These are phyloP conservation scores for Stenodema calcarata DNA, from an alignment of 2,888 invertebrate species.

Conservation along the genomic window DNA sequence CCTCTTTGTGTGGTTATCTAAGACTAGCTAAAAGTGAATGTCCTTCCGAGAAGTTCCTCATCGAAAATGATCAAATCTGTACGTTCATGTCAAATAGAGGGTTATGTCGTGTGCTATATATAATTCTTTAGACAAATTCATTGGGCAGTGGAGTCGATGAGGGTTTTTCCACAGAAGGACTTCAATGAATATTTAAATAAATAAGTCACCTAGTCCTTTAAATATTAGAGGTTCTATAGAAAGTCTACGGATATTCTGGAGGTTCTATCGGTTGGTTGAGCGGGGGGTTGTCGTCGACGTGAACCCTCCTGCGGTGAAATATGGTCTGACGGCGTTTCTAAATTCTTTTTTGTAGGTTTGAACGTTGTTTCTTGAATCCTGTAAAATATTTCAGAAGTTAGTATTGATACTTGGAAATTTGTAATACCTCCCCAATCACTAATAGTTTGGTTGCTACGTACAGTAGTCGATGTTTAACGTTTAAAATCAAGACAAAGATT, in stretches of 20 bases:
- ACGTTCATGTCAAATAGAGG: too few species aligned
- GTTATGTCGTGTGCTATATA: too few species aligned
- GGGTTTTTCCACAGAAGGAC: background rate
- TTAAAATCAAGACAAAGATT: too few species aligned
- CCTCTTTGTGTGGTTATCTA: background rate
- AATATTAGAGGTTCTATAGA: background rate
- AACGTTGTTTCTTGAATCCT: slow-evolving; percentile 56
- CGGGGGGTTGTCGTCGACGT: slow-evolving; percentile 49
- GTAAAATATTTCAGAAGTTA: slow-evolving; percentile 16
- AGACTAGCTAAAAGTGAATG: background rate
- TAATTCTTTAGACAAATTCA: too few species aligned
- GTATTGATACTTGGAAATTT: background rate
- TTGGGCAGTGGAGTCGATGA: background rate
- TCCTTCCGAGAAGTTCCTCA: background rate
- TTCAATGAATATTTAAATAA: background rate
- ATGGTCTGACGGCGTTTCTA: slow-evolving; percentile 53
- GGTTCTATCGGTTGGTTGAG: background rate
- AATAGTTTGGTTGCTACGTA: too few species aligned
- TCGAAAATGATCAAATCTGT: background rate
- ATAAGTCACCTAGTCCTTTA: background rate
- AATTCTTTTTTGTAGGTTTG: slow-evolving; percentile 54
- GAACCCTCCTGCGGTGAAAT: slow-evolving; percentile 50
- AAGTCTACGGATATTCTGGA: background rate
- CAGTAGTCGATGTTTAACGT: too few species aligned
- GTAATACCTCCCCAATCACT: too few species aligned